Base-by-base conservation (phyloP, 1,140 invertebrate genomes). In the Listronotus oregonensis region DNA sequence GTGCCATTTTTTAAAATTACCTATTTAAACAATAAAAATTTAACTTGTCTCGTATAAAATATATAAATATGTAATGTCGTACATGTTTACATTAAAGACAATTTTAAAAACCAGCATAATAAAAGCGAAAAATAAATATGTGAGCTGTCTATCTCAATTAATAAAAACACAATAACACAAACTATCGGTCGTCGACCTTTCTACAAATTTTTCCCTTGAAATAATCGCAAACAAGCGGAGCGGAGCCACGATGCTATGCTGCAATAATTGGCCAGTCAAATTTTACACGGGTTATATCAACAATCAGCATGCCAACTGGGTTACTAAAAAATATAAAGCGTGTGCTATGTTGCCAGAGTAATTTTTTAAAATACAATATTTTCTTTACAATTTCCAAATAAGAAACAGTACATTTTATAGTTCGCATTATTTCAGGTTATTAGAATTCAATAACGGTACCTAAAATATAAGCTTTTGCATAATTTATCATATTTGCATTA, bases 181-280 rank as follows among this genome's bases (percentile, higher is more conserved):
- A 44, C 56, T 42, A 58, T 58, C 56, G 56, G 56, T 58, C 56
- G 42, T 46, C 18, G 42, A 58, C 56, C 56, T 37, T 5, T 12
- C 21, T 32, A 37, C 34, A 12, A 18, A 52, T n/a, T 14, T 7
- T 39, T 39, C 51, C 14, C 34, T 55, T 27, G 15, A 10, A 58
- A 43, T 58, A 58, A 58, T 58, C 42, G 56, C 56, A 58, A 34
- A 55, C 18, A 12, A 21, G 49, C 49, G 18, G 27, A 27, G 27
- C 31, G 18, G 18, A 17, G n/a, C 11, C 15, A 10, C 21, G 44
- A 47, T 47, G 44, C 11, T 9, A 27, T 58, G 42, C 14, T 47
- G 42, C 56, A 47, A 44, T 58, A 58, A 58, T 58, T 58, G 56
- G 56, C 39, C 56, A 58, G 44, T 31, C 56, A 37, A 58, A 58